Base-by-base conservation (phyloP, 2,797 vertebrate genomes). In the Sebastes baramenuke region DNA sequence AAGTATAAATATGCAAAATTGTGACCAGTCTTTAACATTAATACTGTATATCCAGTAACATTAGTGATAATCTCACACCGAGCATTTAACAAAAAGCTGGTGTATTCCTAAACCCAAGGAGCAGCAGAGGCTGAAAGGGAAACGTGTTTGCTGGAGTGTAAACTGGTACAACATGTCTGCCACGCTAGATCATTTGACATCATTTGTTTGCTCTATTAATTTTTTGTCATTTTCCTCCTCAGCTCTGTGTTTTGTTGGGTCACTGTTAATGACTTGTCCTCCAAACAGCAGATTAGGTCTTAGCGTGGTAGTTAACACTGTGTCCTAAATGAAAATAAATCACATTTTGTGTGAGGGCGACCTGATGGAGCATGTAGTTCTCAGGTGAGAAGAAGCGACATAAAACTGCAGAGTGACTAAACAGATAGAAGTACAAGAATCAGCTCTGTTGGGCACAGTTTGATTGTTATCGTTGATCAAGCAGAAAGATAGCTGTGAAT, bases 161-260 rank as follows among this genome's bases (percentile, higher is more conserved):
- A 79, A 77, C 55, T 79, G 67, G 58, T 58, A 58, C 80, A 82
- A 73, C 84, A 73, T 46, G 42, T 81, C 80, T 70, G 64, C 79
- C 56, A 42, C 77, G 70, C 49, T 0, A 77, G 60, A 81, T 92
- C 89, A 89, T 92, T 91, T 90, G 79, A 89, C 85, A 87, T 86
- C 2, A 86, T 94, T 91, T 91, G 78, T 87, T 84, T 90, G 90
- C 90, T 90, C 93, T 87, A 84, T 91, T 91, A 92, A 82, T 77
- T 90, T 92, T 72, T 83, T 81, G 87, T 88, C 90, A 88, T 76
- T 85, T 54, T 78, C 62, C 52, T 88, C 79, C 71, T 67, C 72
- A 72, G 85, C 68, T 56, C 64, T 49, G 59, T 22, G 75, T 83
- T 77, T 68, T 72, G 72, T 67, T 76, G 73, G 73, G 83, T 89